phyloP scores from a whole-genome alignment of 1,140 invertebrate genomes.

The Megalonaias nervosa region DNA sequence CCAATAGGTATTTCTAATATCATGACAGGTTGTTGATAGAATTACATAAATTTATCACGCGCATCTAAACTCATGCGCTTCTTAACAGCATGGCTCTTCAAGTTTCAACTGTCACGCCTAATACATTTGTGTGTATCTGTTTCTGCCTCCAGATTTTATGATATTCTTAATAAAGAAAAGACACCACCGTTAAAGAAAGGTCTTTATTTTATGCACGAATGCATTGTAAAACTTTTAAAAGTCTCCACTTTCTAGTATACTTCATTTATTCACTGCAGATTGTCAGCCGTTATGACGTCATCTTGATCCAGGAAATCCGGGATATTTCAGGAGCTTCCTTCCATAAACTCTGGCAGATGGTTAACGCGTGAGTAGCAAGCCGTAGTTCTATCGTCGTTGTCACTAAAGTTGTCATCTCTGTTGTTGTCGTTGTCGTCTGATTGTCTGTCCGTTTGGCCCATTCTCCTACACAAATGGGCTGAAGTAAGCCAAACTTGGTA shows the following conservation, averaged over 20 bases:
- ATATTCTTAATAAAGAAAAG: too few relatives aligned
- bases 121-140: too few relatives aligned
- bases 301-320: conserved; percentile 52
- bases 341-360: conserved; percentile 34
- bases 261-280: conserved; percentile 29
- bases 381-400: background rate
- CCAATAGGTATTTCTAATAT: too few relatives aligned
- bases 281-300: conserved; percentile 44
- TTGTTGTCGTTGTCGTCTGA: background rate
- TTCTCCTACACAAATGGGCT: background rate
- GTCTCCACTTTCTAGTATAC: background rate
- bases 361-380: conserved; percentile 19
- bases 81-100: too few relatives aligned
- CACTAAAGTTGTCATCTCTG: background rate
- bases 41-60: too few relatives aligned
- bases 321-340: conserved; percentile 37
- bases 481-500: background rate
- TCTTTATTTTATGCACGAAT: too few relatives aligned
- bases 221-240: too few relatives aligned
- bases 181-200: too few relatives aligned
- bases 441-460: background rate
- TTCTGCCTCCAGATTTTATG: too few relatives aligned
- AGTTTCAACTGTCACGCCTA: too few relatives aligned
- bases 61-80: too few relatives aligned
- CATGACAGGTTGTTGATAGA: too few relatives aligned